Conservation (phyloP, 2,797 vertebrate species). For the Tragelaphus eurycerus region DNA sequence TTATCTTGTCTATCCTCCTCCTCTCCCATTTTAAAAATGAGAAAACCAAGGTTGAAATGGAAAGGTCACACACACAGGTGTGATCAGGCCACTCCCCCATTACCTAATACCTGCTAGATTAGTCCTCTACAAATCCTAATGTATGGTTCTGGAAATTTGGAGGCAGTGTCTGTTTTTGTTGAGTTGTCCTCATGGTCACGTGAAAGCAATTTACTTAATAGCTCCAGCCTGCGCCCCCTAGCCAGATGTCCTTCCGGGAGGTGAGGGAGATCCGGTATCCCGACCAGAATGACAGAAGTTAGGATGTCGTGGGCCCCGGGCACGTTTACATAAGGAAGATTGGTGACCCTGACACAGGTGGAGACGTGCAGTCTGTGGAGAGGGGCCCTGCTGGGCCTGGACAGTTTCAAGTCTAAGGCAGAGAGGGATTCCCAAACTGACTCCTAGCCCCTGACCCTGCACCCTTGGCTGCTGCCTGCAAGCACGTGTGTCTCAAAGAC, state of each 20-base stretch:
- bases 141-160: slow-evolving; percentile 51
- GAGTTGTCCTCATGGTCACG: slow-evolving; percentile 71
- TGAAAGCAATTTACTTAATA: slow-evolving; percentile 81
- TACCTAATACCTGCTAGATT: not conserved
- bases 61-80: not conserved
- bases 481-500: not conserved
- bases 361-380: slow-evolving; percentile 48
- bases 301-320: slow-evolving; percentile 43
- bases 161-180: slow-evolving; percentile 73
- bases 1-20: not conserved
- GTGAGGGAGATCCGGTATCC: slow-evolving; percentile 58
- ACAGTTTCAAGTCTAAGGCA: slow-evolving; percentile 53
- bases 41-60: not conserved
- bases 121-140: slow-evolving; percentile 57
- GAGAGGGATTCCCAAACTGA: not conserved
- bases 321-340: slow-evolving; percentile 76
- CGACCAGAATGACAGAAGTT: slow-evolving; percentile 60
- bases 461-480: not conserved
- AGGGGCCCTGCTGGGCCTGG: slow-evolving; percentile 47
- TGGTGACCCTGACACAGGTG: slow-evolving; percentile 52
- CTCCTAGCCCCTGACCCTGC: not conserved
- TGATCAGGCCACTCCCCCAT: not conserved
- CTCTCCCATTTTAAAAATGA: not conserved
- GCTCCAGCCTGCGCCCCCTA: slow-evolving; percentile 70
- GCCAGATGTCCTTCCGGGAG: slow-evolving; percentile 72